Percentiles rank a stretch among this genome's conserved stretches.
Conservation (phyloP, 2,888 invertebrate genomes). For the Chrysodeixis includens region DNA sequence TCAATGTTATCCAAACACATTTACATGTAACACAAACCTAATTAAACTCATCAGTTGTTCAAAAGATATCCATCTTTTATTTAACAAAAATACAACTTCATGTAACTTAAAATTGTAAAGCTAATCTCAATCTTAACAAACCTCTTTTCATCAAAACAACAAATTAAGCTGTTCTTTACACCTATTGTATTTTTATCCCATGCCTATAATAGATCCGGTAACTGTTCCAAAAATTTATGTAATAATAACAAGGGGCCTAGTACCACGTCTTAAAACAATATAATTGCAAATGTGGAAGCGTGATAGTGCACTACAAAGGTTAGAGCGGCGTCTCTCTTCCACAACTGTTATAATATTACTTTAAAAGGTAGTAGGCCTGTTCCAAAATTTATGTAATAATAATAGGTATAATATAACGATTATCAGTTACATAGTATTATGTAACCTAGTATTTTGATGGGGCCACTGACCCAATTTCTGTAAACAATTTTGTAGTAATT, state of each 20-base stretch:
- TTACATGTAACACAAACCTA: no score
- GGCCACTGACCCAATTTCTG: conserved; percentile 24
- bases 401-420: conserved; percentile 23
- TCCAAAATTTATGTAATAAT: conserved; percentile 26
- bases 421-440: conserved; percentile 28
- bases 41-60: no score
- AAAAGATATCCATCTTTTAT: not conserved
- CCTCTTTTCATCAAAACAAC: not conserved
- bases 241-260: conserved; percentile 22
- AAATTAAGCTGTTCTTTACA: conserved; percentile 3
- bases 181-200: conserved; percentile 36
- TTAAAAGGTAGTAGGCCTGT: no score
- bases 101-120: not conserved
- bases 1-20: no score
- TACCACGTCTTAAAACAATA: no score
- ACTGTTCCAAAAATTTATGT: conserved; percentile 38
- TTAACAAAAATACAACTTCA: not conserved
- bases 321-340: no score
- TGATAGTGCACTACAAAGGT: no score
- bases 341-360: no score
- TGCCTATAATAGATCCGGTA: conserved; percentile 34
- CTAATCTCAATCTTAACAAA: not conserved
- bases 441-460: conserved; percentile 16
- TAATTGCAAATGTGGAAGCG: no score
- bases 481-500: conserved; percentile 14